Evolutionary conservation across 2,113 vertebrate genomes (phyloP), one percentile per base, ranked within the genome.

Genomic region (Sinocyclocheilus rhinocerous): DNA sequence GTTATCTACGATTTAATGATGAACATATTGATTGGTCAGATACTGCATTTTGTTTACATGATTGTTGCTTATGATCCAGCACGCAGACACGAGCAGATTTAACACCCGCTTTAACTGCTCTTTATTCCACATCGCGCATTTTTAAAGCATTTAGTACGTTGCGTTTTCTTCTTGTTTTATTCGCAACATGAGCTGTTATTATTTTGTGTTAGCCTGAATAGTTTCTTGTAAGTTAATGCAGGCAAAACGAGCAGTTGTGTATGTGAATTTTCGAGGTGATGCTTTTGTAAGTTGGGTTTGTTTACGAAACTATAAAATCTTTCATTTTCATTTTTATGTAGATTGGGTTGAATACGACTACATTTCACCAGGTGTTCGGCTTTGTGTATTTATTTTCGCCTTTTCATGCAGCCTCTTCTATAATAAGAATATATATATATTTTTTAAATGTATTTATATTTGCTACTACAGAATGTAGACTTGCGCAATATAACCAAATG

Each of bases 1-100:
- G 11, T 52, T 82, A n/a, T 82, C 33, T 48, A 1, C 24, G 45
- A 67, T 33, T 70, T 69, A 15, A 36, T 7, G 18, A 7, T 13
- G 18, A 69, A 82, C 63, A 36, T 82, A 33, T 70, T 82, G 61
- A 33, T 70, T 82, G 61, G 45, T 82, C 45, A 70, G 45, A 70
- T 24, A 29, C 7, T 20, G 29, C n/a, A 48, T 81, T 33, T 52
- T 82, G 81, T 82, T 70, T 45, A 70, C 81, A 70, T 70, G 81
- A 2, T 52, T 67, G 63, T 13, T 70, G 42, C 33, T 67, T 11
- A 10, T n/a, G 33, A 33, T 57, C 1, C 6, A 10, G 76, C 76
- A 45, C 26, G 36, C 42, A 81, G 63, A 81, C 76, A 33, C 59
- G 8, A 63, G 36, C 8, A 63, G 36, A 65, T 16, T 61, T 18